Percentiles rank a stretch among this genome's conserved stretches.
Evolutionary conservation across 2,797 vertebrate species (phyloP).

Genomic region (Hypotaenidia okinawae): DNA sequence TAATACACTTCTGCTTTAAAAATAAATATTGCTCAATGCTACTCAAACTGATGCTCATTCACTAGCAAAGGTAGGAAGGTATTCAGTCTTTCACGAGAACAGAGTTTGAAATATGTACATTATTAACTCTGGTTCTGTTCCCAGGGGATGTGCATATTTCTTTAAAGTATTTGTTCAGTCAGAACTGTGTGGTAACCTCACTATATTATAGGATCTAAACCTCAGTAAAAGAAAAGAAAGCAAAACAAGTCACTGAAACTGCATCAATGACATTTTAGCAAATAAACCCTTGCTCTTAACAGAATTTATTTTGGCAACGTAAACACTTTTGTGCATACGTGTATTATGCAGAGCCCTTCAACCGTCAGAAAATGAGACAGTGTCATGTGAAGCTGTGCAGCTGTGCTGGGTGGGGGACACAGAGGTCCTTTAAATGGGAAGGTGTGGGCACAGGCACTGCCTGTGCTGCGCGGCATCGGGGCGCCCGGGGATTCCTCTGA

Average conservation of each 20-base stretch:
- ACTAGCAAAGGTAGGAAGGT: slow-evolving; percentile 32
- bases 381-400: slow-evolving; percentile 80
- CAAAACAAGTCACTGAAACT: slow-evolving; percentile 68
- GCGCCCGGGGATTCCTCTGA: neutral
- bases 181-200: slow-evolving; percentile 67
- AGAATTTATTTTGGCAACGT: slow-evolving; percentile 79
- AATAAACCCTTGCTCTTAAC: slow-evolving; percentile 77
- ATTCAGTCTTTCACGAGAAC: slow-evolving; percentile 27
- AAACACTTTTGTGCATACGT: slow-evolving; percentile 76
- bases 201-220: slow-evolving; percentile 63
- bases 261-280: slow-evolving; percentile 77
- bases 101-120: slow-evolving; percentile 55
- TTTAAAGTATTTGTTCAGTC: slow-evolving; percentile 76
- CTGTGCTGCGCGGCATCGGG: neutral
- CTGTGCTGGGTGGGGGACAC: slow-evolving; percentile 72
- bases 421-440: slow-evolving; percentile 64
- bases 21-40: slow-evolving; percentile 43
- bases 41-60: slow-evolving; percentile 28
- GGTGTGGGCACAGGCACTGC: neutral
- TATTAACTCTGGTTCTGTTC: slow-evolving; percentile 69
- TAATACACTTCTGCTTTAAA: slow-evolving; percentile 37
- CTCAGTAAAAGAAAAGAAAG: slow-evolving; percentile 68
- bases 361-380: slow-evolving; percentile 73
- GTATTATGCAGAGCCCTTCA: slow-evolving; percentile 73
- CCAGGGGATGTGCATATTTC: slow-evolving; percentile 68